phyloP scores from a whole-genome alignment of 2,113 vertebrate species.

The Hippocampus barbouri region DNA sequence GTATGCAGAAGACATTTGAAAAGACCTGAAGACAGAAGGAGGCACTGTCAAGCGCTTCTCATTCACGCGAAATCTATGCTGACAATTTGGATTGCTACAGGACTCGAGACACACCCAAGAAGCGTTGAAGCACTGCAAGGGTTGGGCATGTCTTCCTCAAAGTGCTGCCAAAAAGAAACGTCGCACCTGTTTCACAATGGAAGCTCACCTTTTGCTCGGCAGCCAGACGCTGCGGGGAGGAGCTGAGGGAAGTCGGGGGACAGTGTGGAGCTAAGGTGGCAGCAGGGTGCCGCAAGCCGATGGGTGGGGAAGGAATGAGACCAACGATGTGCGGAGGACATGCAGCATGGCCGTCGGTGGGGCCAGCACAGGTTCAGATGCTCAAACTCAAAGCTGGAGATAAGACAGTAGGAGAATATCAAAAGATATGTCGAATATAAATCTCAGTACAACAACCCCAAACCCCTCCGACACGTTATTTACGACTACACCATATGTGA shows the following conservation, averaged over 20 bases:
- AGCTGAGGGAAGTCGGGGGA: constrained; percentile 8
- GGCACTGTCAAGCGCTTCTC: background rate
- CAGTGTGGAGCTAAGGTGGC: constrained; percentile 48
- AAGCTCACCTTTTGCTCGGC: constrained; percentile 49
- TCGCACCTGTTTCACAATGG: background rate
- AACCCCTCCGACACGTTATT: no score
- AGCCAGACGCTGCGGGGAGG: constrained; percentile 21
- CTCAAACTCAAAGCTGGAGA: background rate
- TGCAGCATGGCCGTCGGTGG: constrained; percentile 59
- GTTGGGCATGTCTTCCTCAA: constrained; percentile 1
- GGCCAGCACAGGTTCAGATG: constrained; percentile 28
- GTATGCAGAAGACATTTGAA: constrained; percentile 65
- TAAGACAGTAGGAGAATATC: background rate
- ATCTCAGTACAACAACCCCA: no score
- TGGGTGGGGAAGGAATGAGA: constrained; percentile 50
- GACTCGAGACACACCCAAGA: background rate
- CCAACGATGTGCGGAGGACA: constrained; percentile 40
- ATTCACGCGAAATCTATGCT: background rate
- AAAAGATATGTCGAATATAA: no score
- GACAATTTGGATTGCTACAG: background rate
- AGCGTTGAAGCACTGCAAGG: background rate
- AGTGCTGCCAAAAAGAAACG: background rate
- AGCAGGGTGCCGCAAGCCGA: constrained; percentile 40
- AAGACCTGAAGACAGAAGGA: constrained; percentile 24
- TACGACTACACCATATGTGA: no score